A percentile compares a stretch with the other conserved stretches of the same genome.
Conservation (phyloP, 2,888 invertebrate species). For the Folsomia manolachei region DNA sequence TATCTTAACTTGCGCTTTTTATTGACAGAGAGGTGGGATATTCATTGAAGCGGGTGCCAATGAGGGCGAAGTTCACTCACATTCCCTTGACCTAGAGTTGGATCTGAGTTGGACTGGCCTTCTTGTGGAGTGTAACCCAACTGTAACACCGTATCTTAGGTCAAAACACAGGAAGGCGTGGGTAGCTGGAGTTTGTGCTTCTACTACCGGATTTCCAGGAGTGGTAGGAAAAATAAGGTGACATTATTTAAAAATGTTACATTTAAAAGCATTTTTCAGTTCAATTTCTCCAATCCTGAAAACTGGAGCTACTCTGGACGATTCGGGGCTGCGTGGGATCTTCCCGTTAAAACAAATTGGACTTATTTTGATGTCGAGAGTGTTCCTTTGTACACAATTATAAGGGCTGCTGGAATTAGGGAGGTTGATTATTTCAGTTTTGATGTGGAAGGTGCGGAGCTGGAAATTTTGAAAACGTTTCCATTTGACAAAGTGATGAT, state of each 20-base stretch:
- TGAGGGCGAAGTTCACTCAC: conserved; percentile 15
- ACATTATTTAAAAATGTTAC: too few species aligned
- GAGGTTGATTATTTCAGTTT: conserved; percentile 2
- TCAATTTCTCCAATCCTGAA: conserved; percentile 28
- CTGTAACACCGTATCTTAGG: conserved; percentile 21
- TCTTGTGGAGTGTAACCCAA: conserved; percentile 28
- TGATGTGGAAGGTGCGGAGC: background rate
- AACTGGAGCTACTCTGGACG: conserved; percentile 28
- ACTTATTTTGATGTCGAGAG: conserved; percentile 8
- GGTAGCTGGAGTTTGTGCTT: conserved; percentile 23
- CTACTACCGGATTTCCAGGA: conserved; percentile 4
- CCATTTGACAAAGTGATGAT: background rate
- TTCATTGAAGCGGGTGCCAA: conserved; percentile 30
- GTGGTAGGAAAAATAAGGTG: conserved; percentile 5
- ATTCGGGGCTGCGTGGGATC: conserved; percentile 16
- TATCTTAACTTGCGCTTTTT: background rate
- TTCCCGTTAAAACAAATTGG: conserved; percentile 26
- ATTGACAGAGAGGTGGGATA: conserved; percentile 14
- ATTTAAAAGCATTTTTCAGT: conserved; percentile 15
- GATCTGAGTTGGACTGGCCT: conserved; percentile 32
- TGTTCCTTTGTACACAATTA: background rate
- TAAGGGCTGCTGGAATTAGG: background rate
- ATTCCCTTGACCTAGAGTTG: conserved; percentile 24
- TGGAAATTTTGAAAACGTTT: background rate
- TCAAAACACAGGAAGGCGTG: conserved; percentile 24